Percentiles rank a stretch among this genome's conserved stretches.
Conservation (phyloP, 2,797 vertebrate species). For the Psittacula echo region DNA sequence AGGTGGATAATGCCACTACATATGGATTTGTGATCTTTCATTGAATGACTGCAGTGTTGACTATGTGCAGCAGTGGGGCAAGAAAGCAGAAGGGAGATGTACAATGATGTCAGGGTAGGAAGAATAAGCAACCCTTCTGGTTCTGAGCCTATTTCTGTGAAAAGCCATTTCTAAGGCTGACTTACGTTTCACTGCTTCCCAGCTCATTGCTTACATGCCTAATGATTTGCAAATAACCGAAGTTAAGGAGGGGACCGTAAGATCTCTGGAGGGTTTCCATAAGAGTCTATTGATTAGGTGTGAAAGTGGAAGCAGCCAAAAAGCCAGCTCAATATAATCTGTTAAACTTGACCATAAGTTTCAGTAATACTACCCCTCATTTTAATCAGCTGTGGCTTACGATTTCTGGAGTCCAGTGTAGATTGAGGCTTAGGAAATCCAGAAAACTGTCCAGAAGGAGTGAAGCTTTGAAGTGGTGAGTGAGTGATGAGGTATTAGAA, state of each 20-base stretch:
- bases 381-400: not conserved
- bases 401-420: not conserved
- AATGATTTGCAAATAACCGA: not conserved
- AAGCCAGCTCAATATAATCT: not conserved
- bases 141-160: not conserved
- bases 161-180: not conserved
- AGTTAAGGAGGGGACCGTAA: not conserved
- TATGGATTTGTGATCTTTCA: not conserved
- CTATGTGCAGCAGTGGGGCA: not conserved
- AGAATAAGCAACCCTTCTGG: not conserved
- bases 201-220: not conserved
- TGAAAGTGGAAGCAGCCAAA: not conserved
- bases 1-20: accelerated
- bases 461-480: not conserved
- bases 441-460: not conserved
- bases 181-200: not conserved
- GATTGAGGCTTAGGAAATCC: not conserved
- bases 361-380: not conserved
- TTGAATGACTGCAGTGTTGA: not conserved
- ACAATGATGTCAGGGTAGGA: not conserved
- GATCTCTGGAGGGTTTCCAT: not conserved
- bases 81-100: not conserved
- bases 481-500: not conserved
- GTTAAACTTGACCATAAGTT: not conserved
- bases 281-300: not conserved